phyloP scores from a whole-genome alignment of 2,888 invertebrate genomes.

The Stenoptilia bipunctidactyla region DNA sequence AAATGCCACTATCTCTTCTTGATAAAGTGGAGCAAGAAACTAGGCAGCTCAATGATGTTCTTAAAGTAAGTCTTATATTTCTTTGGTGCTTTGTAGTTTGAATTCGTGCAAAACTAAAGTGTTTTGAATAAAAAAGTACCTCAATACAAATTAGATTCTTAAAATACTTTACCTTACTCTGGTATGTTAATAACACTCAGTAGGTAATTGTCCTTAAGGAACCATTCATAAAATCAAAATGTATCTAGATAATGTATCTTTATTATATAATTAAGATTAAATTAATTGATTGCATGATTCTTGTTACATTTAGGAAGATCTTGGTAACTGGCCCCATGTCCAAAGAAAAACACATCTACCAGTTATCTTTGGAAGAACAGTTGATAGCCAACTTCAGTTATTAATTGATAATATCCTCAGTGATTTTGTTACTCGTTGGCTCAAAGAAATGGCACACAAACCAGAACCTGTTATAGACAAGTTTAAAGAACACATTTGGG shows the following conservation, averaged over 20 bases:
- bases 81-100: slow-evolving; percentile 6
- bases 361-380: slow-evolving; percentile 85
- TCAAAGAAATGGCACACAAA: slow-evolving; percentile 77
- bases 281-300: too few species aligned
- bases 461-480: slow-evolving; percentile 75
- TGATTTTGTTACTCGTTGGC: slow-evolving; percentile 85
- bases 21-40: slow-evolving; percentile 74
- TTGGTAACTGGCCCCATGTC: slow-evolving; percentile 43
- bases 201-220: too few species aligned
- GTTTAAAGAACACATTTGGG: slow-evolving; percentile 87
- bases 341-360: slow-evolving; percentile 73
- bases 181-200: too few species aligned
- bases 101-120: background rate
- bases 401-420: slow-evolving; percentile 83
- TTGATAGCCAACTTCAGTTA: slow-evolving; percentile 87
- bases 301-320: slow-evolving; percentile 45
- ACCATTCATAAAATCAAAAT: too few species aligned
- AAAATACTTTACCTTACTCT: too few species aligned
- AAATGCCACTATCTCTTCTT: slow-evolving; percentile 69
- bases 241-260: too few species aligned
- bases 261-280: too few species aligned
- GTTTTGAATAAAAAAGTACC: background rate
- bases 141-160: too few species aligned
- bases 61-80: slow-evolving; percentile 73
- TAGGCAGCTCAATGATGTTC: slow-evolving; percentile 70